Conservation (phyloP, 2,113 vertebrate genomes). For the Corvus hawaiiensis region DNA sequence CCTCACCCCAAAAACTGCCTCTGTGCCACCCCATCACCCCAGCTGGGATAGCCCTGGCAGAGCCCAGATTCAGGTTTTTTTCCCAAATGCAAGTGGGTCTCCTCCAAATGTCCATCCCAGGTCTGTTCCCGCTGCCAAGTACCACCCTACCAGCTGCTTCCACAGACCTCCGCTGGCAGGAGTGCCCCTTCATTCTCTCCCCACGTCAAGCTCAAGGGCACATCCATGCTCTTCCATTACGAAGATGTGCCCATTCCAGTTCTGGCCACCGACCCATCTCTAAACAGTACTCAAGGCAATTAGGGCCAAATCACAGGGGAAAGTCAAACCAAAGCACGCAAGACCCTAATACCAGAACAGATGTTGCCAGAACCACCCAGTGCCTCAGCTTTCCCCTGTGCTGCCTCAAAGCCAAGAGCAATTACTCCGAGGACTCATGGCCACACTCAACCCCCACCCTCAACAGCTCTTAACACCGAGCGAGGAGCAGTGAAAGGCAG, state of each 20-base stretch:
- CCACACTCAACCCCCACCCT: fast-evolving
- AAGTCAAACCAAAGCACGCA: not conserved
- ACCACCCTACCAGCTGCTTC: fast-evolving
- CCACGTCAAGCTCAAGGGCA: not conserved
- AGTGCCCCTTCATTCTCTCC: not conserved
- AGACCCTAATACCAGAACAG: fast-evolving
- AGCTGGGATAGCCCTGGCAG: not conserved
- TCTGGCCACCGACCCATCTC: not conserved
- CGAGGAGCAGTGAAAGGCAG: fast-evolving
- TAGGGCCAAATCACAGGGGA: not conserved
- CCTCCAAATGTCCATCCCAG: not conserved
- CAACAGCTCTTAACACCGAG: fast-evolving
- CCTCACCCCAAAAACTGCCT: fast-evolving
- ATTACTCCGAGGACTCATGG: fast-evolving
- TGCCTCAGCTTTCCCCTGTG: not conserved
- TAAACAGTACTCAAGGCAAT: not conserved
- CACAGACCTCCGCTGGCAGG: not conserved
- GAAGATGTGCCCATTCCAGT: not conserved
- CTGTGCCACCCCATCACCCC: too few species aligned
- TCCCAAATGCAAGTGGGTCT: not conserved
- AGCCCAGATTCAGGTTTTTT: too few species aligned
- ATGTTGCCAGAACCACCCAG: not conserved
- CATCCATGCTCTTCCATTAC: fast-evolving
- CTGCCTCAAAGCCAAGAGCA: fast-evolving
- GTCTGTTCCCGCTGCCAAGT: not conserved